A percentile compares a stretch with the other conserved stretches of the same genome.
Evolutionary conservation across 2,888 invertebrate species (phyloP).

Genomic region (Campopleginae sp.): DNA sequence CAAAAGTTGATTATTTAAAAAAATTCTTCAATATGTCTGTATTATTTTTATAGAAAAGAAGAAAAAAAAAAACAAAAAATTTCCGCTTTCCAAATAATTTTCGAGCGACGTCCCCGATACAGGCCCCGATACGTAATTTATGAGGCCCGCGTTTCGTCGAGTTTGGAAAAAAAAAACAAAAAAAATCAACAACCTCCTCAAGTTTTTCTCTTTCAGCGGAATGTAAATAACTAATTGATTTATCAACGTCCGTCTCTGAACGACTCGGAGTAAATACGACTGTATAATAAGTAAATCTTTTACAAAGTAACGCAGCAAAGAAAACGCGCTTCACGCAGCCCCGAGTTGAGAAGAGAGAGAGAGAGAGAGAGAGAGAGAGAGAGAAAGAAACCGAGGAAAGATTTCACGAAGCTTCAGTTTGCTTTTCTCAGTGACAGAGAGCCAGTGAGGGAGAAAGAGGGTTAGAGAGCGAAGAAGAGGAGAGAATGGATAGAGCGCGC

Average conservation of each 20-base stretch:
- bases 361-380: background rate
- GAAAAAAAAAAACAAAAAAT: background rate
- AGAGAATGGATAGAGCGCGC: conserved; percentile 15
- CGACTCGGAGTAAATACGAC: conserved; percentile 13
- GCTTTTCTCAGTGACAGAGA: conserved; percentile 6
- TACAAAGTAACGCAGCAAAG: conserved; percentile 1
- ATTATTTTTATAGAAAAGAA: too few species aligned
- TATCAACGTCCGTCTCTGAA: conserved; percentile 34
- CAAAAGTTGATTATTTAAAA: background rate
- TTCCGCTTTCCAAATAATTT: background rate
- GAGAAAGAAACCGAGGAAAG: background rate
- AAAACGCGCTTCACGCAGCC: background rate
- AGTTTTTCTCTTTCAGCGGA: conserved; percentile 10
- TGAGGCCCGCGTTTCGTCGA: background rate
- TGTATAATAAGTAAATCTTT: conserved; percentile 34
- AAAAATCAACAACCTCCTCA: background rate
- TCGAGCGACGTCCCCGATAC: background rate
- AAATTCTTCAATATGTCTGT: background rate
- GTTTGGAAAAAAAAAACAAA: background rate
- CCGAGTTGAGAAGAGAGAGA: background rate
- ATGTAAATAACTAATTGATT: conserved; percentile 53
- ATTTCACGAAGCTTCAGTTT: conserved; percentile 3
- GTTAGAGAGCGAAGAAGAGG: conserved; percentile 1
- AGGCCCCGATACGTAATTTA: background rate
- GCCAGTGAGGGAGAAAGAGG: background rate